Base-by-base conservation (phyloP, 2,888 invertebrate genomes). In the Phoenoteleia sp. region DNA sequence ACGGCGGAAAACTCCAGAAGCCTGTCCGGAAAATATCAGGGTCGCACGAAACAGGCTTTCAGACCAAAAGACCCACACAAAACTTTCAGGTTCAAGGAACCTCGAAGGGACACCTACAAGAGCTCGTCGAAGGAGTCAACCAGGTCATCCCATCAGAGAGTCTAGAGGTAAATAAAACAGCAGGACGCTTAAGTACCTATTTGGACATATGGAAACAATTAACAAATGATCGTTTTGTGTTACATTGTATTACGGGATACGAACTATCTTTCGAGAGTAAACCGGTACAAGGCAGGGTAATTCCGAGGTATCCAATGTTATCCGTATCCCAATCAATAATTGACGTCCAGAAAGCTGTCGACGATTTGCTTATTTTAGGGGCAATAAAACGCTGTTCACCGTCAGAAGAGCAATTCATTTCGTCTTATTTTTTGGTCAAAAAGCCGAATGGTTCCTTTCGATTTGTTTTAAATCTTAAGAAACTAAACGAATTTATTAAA, bases 381-480 rank as follows among this genome's bases (percentile, higher is more conserved):
- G 33, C 33, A 33, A 33, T 33, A 33, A 33, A 11, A 33, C 33
- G 33, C 9, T 33, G 33, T 33, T 5, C 11, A 33, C 33, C 33
- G 5, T 33, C 33, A 5, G 33, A 33, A 33, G 33, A 33, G 9
- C 33, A 33, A 33, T 33, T 33, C 11, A 33, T 33, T 33, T 47
- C 47, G 3, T 47, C 47, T 2, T 47, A 47, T 21, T 47, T 54
- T 21, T 54, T 39, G 21, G 39, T 33, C 33, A 33, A 33, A 33
- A 33, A 33, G 33, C 11, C 33, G 11, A 33, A 33, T 11, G 33
- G 33, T 33, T 33, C 33, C 11, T 45, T 45, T 23, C 47, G 75
- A 15, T 76, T 76, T 45, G 64, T 75, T 1, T 27, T 75, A 21
- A 75, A 75, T 49, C 42, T 76, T 6, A 76, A 76, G 66, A 23